phyloP scores from a whole-genome alignment of 2,113 vertebrate species.

The Siniperca knerii region DNA sequence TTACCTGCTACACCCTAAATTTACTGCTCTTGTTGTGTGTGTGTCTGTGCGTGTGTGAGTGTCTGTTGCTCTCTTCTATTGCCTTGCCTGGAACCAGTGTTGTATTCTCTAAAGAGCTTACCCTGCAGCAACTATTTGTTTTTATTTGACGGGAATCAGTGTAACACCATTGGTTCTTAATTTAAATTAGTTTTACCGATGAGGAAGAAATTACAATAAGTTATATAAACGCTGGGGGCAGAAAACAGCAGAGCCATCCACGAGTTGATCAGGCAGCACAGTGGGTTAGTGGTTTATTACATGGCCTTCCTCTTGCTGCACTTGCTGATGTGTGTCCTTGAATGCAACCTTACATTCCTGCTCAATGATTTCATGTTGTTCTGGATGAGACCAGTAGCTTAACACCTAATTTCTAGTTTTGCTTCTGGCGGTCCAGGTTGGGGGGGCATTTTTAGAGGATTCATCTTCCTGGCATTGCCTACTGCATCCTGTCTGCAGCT shows the following conservation, averaged over 20 bases:
- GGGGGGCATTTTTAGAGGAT: slow-evolving; percentile 14
- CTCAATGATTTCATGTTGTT: slow-evolving; percentile 18
- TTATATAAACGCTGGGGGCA: slow-evolving; percentile 11
- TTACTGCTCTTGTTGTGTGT: background rate
- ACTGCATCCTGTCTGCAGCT: slow-evolving; percentile 45
- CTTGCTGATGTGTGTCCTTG: slow-evolving; percentile 45
- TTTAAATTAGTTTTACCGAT: slow-evolving; percentile 43
- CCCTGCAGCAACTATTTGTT: slow-evolving; percentile 15
- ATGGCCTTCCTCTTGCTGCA: slow-evolving; percentile 11
- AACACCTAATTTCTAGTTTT: slow-evolving; percentile 35
- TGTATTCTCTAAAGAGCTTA: background rate
- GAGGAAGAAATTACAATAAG: slow-evolving; percentile 26
- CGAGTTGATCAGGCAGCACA: slow-evolving; percentile 27
- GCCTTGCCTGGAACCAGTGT: slow-evolving; percentile 4
- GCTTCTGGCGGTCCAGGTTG: background rate
- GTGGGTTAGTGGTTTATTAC: background rate
- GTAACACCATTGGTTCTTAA: slow-evolving; percentile 21
- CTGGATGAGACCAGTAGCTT: slow-evolving; percentile 27
- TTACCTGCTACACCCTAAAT: background rate
- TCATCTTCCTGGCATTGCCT: slow-evolving; percentile 35
- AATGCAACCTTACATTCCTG: slow-evolving; percentile 26
- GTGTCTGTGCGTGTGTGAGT: background rate
- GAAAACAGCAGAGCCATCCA: slow-evolving; percentile 4
- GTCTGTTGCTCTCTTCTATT: slow-evolving; percentile 25
- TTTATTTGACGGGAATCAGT: slow-evolving; percentile 32